Evolutionary conservation across 2,113 vertebrate genomes (phyloP).

Genomic region (Fulica atra): DNA sequence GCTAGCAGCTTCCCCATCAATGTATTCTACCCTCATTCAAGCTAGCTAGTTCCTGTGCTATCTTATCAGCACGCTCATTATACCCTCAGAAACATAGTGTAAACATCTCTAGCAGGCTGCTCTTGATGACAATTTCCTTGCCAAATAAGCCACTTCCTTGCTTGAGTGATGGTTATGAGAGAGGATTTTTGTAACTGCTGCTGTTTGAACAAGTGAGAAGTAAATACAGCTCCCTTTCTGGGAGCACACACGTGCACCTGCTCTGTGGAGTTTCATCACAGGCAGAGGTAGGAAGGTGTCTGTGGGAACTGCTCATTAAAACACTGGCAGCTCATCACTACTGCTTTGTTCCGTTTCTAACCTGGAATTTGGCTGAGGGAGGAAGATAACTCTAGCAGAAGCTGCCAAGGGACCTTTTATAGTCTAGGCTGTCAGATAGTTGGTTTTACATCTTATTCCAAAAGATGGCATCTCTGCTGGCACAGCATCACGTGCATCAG

Average conservation of each 20-base stretch:
- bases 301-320: slow-evolving; percentile 34
- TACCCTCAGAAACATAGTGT: slow-evolving; percentile 35
- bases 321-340: slow-evolving; percentile 32
- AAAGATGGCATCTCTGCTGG: neutral
- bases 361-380: slow-evolving; percentile 33
- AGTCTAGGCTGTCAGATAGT: neutral
- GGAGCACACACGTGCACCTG: neutral
- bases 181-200: neutral
- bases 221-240: slow-evolving; percentile 1
- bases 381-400: neutral
- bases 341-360: neutral
- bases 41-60: neutral
- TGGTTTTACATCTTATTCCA: neutral
- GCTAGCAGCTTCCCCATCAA: neutral
- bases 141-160: slow-evolving; percentile 13
- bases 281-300: neutral
- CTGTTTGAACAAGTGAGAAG: slow-evolving; percentile 41
- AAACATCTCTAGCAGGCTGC: slow-evolving; percentile 30
- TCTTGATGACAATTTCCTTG: slow-evolving; percentile 14
- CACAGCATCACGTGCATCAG: accelerated
- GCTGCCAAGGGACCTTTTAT: neutral
- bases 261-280: neutral
- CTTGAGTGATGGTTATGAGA: slow-evolving; percentile 5
- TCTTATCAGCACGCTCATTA: slow-evolving; percentile 36
- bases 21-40: neutral